Evolutionary conservation across 1,140 invertebrate genomes (phyloP), one percentile per base, ranked within the genome.

Genomic region (Meloidogyne exigua): DNA sequence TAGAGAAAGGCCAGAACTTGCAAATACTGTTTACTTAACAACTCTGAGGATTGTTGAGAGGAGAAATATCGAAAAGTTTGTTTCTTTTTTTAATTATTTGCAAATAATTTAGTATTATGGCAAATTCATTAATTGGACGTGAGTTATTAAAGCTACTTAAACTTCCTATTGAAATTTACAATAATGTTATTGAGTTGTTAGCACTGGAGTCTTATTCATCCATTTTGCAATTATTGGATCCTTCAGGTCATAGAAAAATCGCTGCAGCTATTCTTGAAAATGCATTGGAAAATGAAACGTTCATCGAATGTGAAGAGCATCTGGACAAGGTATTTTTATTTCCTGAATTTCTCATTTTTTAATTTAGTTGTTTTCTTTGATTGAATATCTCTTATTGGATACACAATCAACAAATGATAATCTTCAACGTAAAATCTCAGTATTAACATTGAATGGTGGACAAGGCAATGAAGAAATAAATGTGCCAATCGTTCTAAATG

Each of bases 141-240:
- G 96, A 99, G 88, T 89, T 99, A 77, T 92, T 93, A 80, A 92
- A 94, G 83, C 91, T 99, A 68, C 91, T 99, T 86, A 94, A 95
- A 88, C 93, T 98, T 68, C 95, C 96, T 11, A 91, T 89, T 18
- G 94, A 98, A 85, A 92, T 93, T 84, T 98, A 97, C 88, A 95
- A 95, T 87, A 93, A 97, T 88, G 91, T 96, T 15, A 89, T 96
- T 25, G 93, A 92, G 0, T 91, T 98, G 2, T 82, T 91, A 11
- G 84, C 90, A 75, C 90, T 95, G 44, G 91, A 93, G 82, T 91
- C 95, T 89, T 98, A 93, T 85, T 91, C 92, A 11, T 92, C 92
- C 5, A 88, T 98, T 12, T 91, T 98, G 81, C 91, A 92, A 32
- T 93, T 93, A 84, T 92, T 98, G 85, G 94, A 97, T 88, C 95